These are phyloP conservation scores for Panthera tigris DNA, from an alignment of 2,113 vertebrate genomes.

Conservation along the genomic window DNA sequence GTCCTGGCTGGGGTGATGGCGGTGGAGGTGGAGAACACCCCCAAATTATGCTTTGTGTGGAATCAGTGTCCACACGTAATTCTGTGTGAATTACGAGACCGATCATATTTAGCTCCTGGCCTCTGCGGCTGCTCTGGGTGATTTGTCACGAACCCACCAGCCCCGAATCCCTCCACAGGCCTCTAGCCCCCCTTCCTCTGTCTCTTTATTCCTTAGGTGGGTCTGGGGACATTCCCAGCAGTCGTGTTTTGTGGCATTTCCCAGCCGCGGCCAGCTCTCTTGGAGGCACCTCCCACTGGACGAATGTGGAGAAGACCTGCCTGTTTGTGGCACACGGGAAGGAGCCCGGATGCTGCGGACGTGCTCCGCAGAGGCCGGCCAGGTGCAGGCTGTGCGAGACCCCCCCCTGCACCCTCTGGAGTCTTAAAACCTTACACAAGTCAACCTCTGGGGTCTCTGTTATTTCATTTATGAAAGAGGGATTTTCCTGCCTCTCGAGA, in stretches of 20 bases:
- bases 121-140: neutral
- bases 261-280: neutral
- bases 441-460: neutral
- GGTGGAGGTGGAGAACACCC: neutral
- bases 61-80: rapidly evolving
- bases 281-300: neutral
- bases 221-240: neutral
- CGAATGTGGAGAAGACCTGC: neutral
- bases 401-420: neutral
- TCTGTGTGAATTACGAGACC: rapidly evolving
- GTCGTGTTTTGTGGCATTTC: neutral
- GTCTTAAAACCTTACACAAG: neutral
- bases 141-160: no score
- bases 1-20: rapidly evolving
- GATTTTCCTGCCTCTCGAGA: neutral
- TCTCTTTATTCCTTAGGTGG: neutral
- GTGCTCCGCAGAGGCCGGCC: no score
- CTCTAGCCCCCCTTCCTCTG: neutral
- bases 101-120: rapidly evolving
- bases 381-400: neutral
- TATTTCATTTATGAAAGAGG: neutral
- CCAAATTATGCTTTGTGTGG: rapidly evolving
- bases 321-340: rapidly evolving
- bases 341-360: rapidly evolving
- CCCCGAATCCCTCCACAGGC: neutral